Conservation (phyloP, 1,140 invertebrate genomes). For the Temnothorax nylanderi region DNA sequence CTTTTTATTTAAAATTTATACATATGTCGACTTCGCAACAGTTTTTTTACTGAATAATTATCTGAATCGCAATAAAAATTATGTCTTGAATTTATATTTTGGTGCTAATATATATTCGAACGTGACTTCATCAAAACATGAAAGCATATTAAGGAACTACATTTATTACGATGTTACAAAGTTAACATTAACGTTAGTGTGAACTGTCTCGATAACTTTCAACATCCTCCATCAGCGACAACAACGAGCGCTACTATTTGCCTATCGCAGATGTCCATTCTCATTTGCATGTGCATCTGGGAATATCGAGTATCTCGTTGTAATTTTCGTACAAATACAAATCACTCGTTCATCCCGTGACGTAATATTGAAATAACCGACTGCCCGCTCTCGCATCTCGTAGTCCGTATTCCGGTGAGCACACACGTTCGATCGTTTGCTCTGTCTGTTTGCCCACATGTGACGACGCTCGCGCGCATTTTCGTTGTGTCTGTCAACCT, state of each 20-base stretch:
- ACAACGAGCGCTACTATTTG: background rate
- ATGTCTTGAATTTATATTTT: background rate
- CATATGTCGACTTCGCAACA: background rate
- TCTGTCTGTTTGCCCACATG: conserved; percentile 70
- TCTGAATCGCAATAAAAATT: background rate
- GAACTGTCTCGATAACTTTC: conserved; percentile 12
- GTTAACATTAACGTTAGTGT: background rate
- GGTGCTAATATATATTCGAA: no score
- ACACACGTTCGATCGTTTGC: conserved; percentile 63
- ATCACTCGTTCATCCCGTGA: conserved; percentile 62
- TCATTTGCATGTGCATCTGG: conserved; percentile 64
- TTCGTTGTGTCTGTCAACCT: conserved; percentile 2
- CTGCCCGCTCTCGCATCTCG: conserved; percentile 9
- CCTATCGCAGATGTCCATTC: conserved; percentile 55
- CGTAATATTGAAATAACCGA: conserved; percentile 70
- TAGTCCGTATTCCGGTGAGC: conserved; percentile 2
- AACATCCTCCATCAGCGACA: background rate
- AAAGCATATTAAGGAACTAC: background rate
- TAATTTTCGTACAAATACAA: conserved; percentile 70
- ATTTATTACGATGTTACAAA: background rate
- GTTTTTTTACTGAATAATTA: background rate
- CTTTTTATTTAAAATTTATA: background rate
- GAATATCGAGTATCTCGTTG: conserved; percentile 60
- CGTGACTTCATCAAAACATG: background rate
- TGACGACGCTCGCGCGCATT: conserved; percentile 46